phyloP scores from a whole-genome alignment of 2,888 invertebrate genomes.

The Brenthis daphne region DNA sequence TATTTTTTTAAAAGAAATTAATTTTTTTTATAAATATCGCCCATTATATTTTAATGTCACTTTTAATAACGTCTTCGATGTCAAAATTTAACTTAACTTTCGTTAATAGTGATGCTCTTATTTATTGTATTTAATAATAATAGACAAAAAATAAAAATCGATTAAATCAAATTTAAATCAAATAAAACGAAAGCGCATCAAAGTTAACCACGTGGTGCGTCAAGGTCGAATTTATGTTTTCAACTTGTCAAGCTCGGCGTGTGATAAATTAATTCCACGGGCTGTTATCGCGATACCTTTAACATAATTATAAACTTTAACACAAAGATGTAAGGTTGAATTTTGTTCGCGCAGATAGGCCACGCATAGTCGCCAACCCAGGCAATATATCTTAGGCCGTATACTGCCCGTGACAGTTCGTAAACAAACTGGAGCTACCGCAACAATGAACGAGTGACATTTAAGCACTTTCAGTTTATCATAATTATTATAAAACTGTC shows the following conservation, averaged over 20 bases:
- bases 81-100: background rate
- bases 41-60: too few relatives aligned
- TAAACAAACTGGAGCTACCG: slow-evolving; percentile 83
- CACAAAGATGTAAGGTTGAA: slow-evolving; percentile 41
- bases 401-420: slow-evolving; percentile 83
- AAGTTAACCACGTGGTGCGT: slow-evolving; percentile 79
- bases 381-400: slow-evolving; percentile 83
- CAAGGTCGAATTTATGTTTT: slow-evolving; percentile 83
- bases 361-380: slow-evolving; percentile 83
- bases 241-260: slow-evolving; percentile 83
- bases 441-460: slow-evolving; percentile 65
- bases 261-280: slow-evolving; percentile 83
- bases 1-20: too few relatives aligned
- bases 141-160: slow-evolving; percentile 45
- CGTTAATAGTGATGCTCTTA: slow-evolving; percentile 15
- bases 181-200: slow-evolving; percentile 58
- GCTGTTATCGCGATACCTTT: slow-evolving; percentile 66
- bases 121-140: slow-evolving; percentile 5
- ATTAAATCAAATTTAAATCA: slow-evolving; percentile 44
- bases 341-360: slow-evolving; percentile 54
- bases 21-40: too few relatives aligned
- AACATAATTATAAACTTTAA: slow-evolving; percentile 51
- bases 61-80: too few relatives aligned
- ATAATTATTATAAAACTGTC: slow-evolving; percentile 33
- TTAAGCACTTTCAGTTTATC: slow-evolving; percentile 31